Conservation (phyloP, 2,113 vertebrate species). For the Chelonoidis abingdonii region DNA sequence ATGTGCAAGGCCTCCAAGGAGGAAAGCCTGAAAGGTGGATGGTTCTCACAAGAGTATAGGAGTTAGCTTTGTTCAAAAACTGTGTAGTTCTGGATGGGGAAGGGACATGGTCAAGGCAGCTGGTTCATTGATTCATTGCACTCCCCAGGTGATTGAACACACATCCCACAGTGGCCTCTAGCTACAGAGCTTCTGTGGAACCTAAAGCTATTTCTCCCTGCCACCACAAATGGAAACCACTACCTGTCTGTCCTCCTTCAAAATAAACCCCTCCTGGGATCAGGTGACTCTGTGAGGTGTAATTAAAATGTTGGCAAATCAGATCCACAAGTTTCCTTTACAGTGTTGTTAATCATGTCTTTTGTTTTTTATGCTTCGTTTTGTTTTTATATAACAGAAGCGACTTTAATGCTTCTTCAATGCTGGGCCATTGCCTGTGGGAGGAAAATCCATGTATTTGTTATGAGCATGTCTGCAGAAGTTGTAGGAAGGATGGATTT, state of each 20-base stretch:
- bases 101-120: not conserved
- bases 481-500: not conserved
- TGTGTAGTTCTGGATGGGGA: not conserved
- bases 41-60: not conserved
- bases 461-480: not conserved
- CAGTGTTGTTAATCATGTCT: not conserved
- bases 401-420: not conserved
- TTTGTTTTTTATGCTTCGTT: not conserved
- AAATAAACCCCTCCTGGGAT: not conserved
- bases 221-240: not conserved
- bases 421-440: not conserved
- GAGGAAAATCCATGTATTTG: not conserved
- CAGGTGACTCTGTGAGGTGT: not conserved
- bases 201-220: not conserved
- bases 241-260: not conserved
- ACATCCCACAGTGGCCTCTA: not conserved
- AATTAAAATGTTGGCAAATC: not conserved
- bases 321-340: not conserved
- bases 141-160: not conserved
- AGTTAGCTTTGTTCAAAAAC: not conserved
- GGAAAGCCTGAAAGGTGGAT: not conserved
- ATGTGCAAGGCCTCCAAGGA: not conserved
- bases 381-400: not conserved
- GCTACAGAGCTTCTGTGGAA: not conserved
- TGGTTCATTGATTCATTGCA: not conserved